phyloP scores from a whole-genome alignment of 2,888 invertebrate genomes.

The Acrocera orbiculus region DNA sequence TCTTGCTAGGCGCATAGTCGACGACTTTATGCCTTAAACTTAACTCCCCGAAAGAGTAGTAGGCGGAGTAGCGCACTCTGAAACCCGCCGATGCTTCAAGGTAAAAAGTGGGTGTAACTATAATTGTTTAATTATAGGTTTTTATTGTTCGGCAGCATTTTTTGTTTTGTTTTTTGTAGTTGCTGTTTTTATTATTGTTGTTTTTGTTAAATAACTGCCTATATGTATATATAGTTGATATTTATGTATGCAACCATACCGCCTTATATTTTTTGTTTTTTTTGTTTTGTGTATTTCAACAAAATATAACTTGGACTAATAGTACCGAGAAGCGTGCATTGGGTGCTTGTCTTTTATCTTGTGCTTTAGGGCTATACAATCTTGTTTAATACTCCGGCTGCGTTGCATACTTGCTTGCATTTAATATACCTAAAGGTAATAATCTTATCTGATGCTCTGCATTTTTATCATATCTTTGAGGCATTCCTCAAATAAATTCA shows the following conservation, averaged over 20 bases:
- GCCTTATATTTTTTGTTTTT: no score
- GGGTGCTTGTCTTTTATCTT: slow-evolving; percentile 21
- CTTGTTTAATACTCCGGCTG: slow-evolving; percentile 25
- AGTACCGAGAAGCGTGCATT: slow-evolving; percentile 18
- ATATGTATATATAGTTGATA: no score
- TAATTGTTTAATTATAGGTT: slow-evolving; percentile 34
- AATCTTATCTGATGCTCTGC: slow-evolving; percentile 12
- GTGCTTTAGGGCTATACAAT: slow-evolving; percentile 23
- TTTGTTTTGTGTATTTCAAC: no score
- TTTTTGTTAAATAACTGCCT: no score
- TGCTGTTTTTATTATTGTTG: no score
- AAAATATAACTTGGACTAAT: slow-evolving; percentile 1
- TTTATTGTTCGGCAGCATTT: slow-evolving; percentile 22
- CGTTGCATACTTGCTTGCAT: slow-evolving; percentile 7
- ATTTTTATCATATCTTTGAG: slow-evolving; percentile 9
- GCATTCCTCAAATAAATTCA: slow-evolving; percentile 10
- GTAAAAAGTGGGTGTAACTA: slow-evolving; percentile 33
- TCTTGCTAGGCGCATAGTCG: no score
- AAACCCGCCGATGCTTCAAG: slow-evolving; percentile 23
- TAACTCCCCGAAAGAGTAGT: no score
- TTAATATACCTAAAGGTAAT: slow-evolving; percentile 9
- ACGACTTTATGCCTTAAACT: no score
- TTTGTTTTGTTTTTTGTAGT: no score
- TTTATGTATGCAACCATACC: no score
- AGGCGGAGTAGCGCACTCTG: slow-evolving; percentile 14